phyloP scores from a whole-genome alignment of 2,113 vertebrate species.

The Glaucomys volans region DNA sequence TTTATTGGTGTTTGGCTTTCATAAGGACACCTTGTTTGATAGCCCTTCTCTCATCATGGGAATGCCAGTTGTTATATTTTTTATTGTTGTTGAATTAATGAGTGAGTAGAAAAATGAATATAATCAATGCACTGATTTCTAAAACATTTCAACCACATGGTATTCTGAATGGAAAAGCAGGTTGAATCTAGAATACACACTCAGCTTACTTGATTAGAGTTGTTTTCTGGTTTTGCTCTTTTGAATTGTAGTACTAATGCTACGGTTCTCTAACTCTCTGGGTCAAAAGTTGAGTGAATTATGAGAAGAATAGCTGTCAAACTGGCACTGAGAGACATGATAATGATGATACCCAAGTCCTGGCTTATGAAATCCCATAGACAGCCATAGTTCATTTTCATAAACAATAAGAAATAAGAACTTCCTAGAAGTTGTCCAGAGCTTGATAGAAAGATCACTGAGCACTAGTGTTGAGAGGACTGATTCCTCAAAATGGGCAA shows the following conservation, averaged over 20 bases:
- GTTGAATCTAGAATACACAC: neutral
- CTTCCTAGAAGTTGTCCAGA: neutral
- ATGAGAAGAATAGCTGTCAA: neutral
- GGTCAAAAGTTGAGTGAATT: slow-evolving; percentile 5
- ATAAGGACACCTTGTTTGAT: neutral
- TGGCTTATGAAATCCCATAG: neutral
- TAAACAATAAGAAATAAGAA: neutral
- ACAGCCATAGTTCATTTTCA: neutral
- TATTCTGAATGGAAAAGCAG: neutral
- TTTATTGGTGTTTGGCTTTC: slow-evolving; percentile 10
- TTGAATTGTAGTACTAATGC: neutral
- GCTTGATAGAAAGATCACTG: slow-evolving; percentile 32
- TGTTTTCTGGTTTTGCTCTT: neutral
- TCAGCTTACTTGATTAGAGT: neutral
- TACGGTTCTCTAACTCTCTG: neutral
- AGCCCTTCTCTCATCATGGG: neutral
- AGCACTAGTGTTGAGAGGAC: slow-evolving; percentile 12
- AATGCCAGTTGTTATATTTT: slow-evolving; percentile 38
- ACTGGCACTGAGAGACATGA: neutral
- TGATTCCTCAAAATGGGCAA: neutral
- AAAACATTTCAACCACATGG: neutral
- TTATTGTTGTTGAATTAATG: slow-evolving; percentile 46
- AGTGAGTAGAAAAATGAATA: slow-evolving; percentile 18
- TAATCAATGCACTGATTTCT: neutral
- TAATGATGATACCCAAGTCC: neutral